phyloP scores from a whole-genome alignment of 2,797 vertebrate species.

The Rhinoraja longicauda region DNA sequence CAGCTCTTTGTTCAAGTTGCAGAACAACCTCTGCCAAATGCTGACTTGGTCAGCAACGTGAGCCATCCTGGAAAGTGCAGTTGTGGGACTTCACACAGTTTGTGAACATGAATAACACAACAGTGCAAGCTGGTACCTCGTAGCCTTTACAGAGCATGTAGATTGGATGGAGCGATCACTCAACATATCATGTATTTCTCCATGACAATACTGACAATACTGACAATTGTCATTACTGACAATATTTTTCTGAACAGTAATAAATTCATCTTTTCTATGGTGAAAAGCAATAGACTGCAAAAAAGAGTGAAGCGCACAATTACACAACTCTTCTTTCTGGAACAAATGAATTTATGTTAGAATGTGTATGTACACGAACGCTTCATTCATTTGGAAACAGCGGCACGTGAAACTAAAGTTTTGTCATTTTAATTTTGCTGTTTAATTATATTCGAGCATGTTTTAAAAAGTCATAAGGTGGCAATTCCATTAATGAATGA shows the following conservation, averaged over 20 bases:
- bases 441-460: neutral
- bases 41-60: no score
- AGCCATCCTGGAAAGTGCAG: no score
- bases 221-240: neutral
- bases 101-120: no score
- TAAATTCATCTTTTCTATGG: neutral
- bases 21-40: no score
- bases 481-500: no score
- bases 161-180: neutral
- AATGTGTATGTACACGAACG: neutral
- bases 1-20: no score
- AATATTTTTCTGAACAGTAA: neutral
- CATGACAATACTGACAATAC: neutral
- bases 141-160: neutral
- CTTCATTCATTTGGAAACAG: neutral
- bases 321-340: neutral
- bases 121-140: neutral
- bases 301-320: neutral
- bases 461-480: neutral
- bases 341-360: neutral
- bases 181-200: neutral
- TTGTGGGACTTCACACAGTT: no score
- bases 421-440: neutral
- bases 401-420: neutral
- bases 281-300: neutral